Conservation (phyloP, 2,113 vertebrate genomes). For the Ammodytes dubius region DNA sequence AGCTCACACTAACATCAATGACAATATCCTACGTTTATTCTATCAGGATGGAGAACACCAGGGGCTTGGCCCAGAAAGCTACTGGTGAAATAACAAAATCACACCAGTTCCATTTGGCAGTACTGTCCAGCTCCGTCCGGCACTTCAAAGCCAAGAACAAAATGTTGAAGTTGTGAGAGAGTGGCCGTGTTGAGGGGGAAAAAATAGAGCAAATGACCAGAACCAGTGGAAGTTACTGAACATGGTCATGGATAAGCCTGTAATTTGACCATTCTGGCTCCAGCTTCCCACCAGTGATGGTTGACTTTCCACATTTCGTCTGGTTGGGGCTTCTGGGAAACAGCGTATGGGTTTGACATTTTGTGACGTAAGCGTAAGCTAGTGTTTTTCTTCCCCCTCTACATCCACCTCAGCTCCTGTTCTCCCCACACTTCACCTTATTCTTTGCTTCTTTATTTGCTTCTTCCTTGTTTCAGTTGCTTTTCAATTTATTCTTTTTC, state of each 20-base stretch:
- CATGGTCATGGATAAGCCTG: conserved; percentile 63
- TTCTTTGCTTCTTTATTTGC: neutral
- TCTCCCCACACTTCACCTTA: neutral
- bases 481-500: neutral
- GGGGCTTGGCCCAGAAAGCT: conserved; percentile 41
- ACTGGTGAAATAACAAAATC: conserved; percentile 72
- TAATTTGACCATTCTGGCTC: conserved; percentile 72
- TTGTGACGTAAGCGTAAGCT: conserved; percentile 59
- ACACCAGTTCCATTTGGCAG: conserved; percentile 58
- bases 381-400: conserved; percentile 36
- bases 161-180: conserved; percentile 52
- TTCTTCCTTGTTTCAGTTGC: conserved; percentile 3
- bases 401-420: conserved; percentile 23
- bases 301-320: conserved; percentile 78
- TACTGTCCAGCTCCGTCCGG: conserved; percentile 21
- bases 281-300: conserved; percentile 55
- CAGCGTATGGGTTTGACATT: conserved; percentile 61
- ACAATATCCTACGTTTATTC: conserved; percentile 78
- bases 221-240: conserved; percentile 68
- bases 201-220: conserved; percentile 65
- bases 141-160: conserved; percentile 63
- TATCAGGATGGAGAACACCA: conserved; percentile 60
- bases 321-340: conserved; percentile 76
- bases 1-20: conserved; percentile 69
- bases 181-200: conserved; percentile 26